phyloP scores from a whole-genome alignment of 2,113 vertebrate genomes.

The Danio rerio region GRCz12tu NC_133176.1:30216001-30216500 shows the following conservation, averaged over 20 bases:
- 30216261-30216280: neutral
- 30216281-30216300: neutral
- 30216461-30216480: neutral
- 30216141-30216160: neutral
- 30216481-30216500: neutral
- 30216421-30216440: no score
- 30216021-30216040: slow-evolving; percentile 67
- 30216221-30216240: neutral
- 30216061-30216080: slow-evolving; percentile 63
- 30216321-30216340: neutral
- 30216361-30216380: neutral
- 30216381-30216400: no score
- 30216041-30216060: slow-evolving; percentile 71
- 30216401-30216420: no score
- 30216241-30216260: neutral
- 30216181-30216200: neutral
- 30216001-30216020: slow-evolving; percentile 82
- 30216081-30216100: slow-evolving; percentile 70
- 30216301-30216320: no score
- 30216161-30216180: neutral
- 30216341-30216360: neutral
- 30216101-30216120: neutral
- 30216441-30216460: neutral
- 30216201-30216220: neutral
- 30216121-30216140: neutral